Conservation (phyloP, 2,797 vertebrate genomes). For the Amblyraja radiata region DNA sequence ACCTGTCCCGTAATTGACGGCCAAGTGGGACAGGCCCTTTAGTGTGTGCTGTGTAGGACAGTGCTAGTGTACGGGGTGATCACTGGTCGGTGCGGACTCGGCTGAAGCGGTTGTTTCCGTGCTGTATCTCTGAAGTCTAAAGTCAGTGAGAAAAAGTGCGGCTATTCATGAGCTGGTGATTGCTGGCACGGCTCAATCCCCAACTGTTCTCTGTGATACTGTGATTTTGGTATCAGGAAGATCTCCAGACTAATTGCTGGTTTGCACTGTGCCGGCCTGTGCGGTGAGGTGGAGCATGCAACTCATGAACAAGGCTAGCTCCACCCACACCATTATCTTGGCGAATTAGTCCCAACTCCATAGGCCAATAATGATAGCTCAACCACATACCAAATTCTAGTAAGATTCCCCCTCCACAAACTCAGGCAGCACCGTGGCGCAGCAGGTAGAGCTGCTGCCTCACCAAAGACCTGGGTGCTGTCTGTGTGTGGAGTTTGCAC, state of each 20-base stretch:
- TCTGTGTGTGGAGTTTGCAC: too few relatives aligned
- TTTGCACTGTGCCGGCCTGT: neutral
- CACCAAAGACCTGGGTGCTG: too few relatives aligned
- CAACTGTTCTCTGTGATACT: neutral
- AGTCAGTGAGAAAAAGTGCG: neutral
- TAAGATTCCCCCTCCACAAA: neutral
- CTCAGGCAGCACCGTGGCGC: too few relatives aligned
- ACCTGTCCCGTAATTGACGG: too few relatives aligned
- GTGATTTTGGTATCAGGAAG: neutral
- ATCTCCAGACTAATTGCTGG: neutral
- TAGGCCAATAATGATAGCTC: neutral
- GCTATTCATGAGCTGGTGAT: neutral
- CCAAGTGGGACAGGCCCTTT: too few relatives aligned
- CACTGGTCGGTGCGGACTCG: too few relatives aligned
- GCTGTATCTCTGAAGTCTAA: too few relatives aligned
- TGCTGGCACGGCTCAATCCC: neutral
- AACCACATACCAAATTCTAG: neutral
- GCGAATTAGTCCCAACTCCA: neutral
- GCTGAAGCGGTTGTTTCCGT: too few relatives aligned
- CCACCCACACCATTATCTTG: neutral
- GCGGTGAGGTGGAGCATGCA: neutral
- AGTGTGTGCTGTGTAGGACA: too few relatives aligned
- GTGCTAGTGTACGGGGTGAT: too few relatives aligned
- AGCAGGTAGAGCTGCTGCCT: too few relatives aligned
- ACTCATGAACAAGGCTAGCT: neutral